Evolutionary conservation across 2,797 vertebrate genomes (phyloP), one percentile per base, ranked within the genome.

Genomic region (Pelochelys cantorii): DNA sequence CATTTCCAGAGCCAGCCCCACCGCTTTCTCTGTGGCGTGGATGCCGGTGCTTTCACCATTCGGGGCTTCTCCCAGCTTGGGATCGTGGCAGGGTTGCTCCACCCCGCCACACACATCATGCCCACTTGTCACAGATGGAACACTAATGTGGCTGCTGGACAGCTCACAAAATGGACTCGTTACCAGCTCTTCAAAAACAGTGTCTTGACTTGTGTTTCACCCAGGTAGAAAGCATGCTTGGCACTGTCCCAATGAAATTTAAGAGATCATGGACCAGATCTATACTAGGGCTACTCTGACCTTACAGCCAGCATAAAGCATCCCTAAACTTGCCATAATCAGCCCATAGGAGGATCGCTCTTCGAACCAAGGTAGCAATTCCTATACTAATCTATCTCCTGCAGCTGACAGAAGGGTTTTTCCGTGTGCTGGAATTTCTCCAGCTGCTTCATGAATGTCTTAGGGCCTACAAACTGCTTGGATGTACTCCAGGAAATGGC

Each of bases 391-490:
- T 11, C 1, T 87, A 79, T 86, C 15, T 80, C 29, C 52, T 82
- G 7, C 62, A 81, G 62, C 54, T 54, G 3, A 18, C 81, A 23
- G 0, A 0, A 71, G 4, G 1, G 1, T 52, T 90, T 86, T 11
- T 89, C 31, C 62, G 14, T 29, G 34, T 31, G 52, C 27, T 42
- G 20, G 60, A 3, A 31, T 71, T 84, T 31, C 75, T 4, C 5
- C 79, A 34, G 27, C 2, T 34, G 18, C n/a, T 34, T 68, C 34
- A 20, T 68, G n/a, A 34, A 34, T 34, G n/a, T 18, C 18, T 11
- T 71, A 31, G 10, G 18, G 65, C n/a, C n/a, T 34, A 71, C 18
- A 71, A 3, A 34, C 18, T 22, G n/a, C n/a, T 37, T 71, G 65
- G 20, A 37, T 5, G 22, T 71, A 71, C n/a, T 22, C 31, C 54